Evolutionary conservation across 2,113 vertebrate species (phyloP), one percentile per base, ranked within the genome.

Genomic region (Coptodon bakossiorum): DNA sequence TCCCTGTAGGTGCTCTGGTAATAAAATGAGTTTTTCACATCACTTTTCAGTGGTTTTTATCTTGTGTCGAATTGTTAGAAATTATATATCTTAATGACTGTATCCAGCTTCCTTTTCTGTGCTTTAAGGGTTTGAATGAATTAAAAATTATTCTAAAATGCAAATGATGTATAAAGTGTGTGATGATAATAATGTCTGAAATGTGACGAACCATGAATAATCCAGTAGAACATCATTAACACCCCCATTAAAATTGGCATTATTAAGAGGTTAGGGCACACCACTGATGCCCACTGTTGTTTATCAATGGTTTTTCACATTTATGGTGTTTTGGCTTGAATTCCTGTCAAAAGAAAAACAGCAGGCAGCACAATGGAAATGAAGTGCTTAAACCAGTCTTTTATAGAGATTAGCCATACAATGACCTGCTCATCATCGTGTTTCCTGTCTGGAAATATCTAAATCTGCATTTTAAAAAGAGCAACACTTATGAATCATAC

Each of bases 401-500:
- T 66, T 84, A 36, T 71, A 86, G 81, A 86, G 89, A 94, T 94
- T 93, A 93, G 53, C 31, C 84, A 95, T 87, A 83, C 92, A 91
- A 81, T 90, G 94, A 92, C 85, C 90, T 57, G 71, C 86, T 90
- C 91, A 92, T 94, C 61, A 88, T 78, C 84, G 82, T 86, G 88
- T 92, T 88, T 93, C 85, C 80, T 89, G 36, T 87, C 29, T 83
- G 63, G 68, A 85, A 88, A 86, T 22, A 89, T 84, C 76, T 81
- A 82, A 14, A 90, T 91, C 81, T 88, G 71, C 84, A 91, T 80
- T 66, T 66, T 66, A 57, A 85, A 80, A 73, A 52, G 86, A 80
- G 68, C 52, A 91, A 85, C 68, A 83, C 52, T 89, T 80, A 91
- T 93, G 85, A 90, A 94, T 91, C 82, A 90, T 86, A 80, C 87